These are phyloP conservation scores for Anguilla obscura DNA, from an alignment of 2,797 vertebrate species.

Conservation along the genomic window DNA sequence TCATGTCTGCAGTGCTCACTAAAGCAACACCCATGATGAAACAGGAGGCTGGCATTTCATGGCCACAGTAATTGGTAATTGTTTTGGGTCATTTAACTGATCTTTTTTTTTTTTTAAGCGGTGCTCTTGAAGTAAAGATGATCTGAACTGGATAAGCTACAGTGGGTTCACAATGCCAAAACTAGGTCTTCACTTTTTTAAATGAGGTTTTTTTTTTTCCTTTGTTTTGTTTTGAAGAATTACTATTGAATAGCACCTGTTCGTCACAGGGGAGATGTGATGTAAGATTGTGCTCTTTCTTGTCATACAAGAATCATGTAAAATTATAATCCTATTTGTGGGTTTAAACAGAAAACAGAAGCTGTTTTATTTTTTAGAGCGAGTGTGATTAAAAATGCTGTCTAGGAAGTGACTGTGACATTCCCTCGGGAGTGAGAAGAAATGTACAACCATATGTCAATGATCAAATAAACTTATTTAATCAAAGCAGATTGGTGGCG, in stretches of 20 bases:
- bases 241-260: slow-evolving; percentile 56
- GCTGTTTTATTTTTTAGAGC: slow-evolving; percentile 96
- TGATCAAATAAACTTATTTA: slow-evolving; percentile 95
- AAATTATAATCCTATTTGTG: slow-evolving; percentile 86
- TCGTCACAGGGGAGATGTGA: slow-evolving; percentile 68
- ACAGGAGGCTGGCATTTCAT: slow-evolving; percentile 38
- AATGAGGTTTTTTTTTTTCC: slow-evolving; percentile 9
- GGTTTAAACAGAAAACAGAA: slow-evolving; percentile 91
- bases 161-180: slow-evolving; percentile 68
- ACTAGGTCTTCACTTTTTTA: slow-evolving; percentile 43
- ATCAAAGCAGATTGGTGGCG: slow-evolving; percentile 62
- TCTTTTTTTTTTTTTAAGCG: slow-evolving; percentile 36
- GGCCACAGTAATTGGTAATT: slow-evolving; percentile 56
- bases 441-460: slow-evolving; percentile 94
- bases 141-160: slow-evolving; percentile 29
- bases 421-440: slow-evolving; percentile 76
- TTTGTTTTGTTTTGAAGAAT: slow-evolving; percentile 46
- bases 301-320: slow-evolving; percentile 98
- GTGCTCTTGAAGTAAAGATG: slow-evolving; percentile 8
- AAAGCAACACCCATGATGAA: not conserved
- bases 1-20: not conserved
- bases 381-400: slow-evolving; percentile 68
- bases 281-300: slow-evolving; percentile 82
- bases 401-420: slow-evolving; percentile 81
- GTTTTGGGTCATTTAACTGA: slow-evolving; percentile 37